phyloP scores from a whole-genome alignment of 2,888 invertebrate genomes.

The Drosophila ustulata region DNA sequence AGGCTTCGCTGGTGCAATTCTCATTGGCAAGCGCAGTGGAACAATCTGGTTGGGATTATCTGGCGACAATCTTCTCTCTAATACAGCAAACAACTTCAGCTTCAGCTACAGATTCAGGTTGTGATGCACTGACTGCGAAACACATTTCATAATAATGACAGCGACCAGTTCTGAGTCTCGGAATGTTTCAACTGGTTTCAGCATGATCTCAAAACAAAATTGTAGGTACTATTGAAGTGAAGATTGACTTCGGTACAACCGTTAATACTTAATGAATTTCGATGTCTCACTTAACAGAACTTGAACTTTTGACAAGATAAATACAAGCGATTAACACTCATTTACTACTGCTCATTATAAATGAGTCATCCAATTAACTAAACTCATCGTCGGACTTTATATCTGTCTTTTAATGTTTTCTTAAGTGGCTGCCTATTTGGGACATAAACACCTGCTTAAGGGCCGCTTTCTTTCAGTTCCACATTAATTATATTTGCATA shows the following conservation, averaged over 20 bases:
- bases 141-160: constrained; percentile 6
- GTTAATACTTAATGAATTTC: not conserved
- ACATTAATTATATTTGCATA: not conserved
- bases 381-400: not conserved
- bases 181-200: not conserved
- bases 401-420: constrained; percentile 13
- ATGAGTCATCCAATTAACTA: constrained; percentile 24
- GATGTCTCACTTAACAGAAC: constrained; percentile 14
- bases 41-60: constrained; percentile 30
- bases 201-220: not conserved
- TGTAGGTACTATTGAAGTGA: not conserved
- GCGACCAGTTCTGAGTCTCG: not conserved
- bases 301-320: constrained; percentile 1
- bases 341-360: constrained; percentile 1
- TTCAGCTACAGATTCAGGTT: no score
- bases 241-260: not conserved
- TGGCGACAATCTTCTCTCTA: not conserved
- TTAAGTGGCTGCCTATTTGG: constrained; percentile 11
- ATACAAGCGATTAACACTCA: constrained; percentile 5
- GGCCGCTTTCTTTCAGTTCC: not conserved
- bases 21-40: constrained; percentile 22
- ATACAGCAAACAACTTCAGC: not conserved
- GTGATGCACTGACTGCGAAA: not conserved
- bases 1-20: constrained; percentile 44
- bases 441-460: constrained; percentile 1